Percentiles rank a stretch among this genome's conserved stretches.
Conservation (phyloP, 2,113 vertebrate species). For the Ardeotis arabs region DNA sequence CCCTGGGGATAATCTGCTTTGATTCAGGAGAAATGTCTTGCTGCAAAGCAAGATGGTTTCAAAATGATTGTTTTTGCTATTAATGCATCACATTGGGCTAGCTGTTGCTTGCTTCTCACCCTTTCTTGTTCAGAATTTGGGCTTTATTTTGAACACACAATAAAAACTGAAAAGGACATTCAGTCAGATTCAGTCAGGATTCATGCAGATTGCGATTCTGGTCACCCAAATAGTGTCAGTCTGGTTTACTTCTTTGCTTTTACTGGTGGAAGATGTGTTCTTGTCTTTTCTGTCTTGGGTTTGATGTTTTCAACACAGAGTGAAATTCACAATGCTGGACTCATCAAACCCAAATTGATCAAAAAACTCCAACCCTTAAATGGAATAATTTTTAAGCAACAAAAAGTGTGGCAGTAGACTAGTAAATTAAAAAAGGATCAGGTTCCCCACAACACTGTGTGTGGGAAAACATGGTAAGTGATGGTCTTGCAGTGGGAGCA, state of each 20-base stretch:
- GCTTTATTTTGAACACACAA: background rate
- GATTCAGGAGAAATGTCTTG: background rate
- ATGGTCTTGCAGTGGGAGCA: background rate
- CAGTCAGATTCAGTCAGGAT: background rate
- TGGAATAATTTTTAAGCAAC: background rate
- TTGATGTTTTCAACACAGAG: background rate
- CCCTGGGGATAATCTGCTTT: background rate
- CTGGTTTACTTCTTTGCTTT: background rate
- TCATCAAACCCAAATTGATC: background rate
- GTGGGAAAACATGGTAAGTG: background rate
- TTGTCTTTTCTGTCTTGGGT: background rate
- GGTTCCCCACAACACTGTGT: background rate
- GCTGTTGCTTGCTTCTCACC: background rate
- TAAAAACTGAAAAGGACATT: background rate
- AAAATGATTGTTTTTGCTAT: background rate
- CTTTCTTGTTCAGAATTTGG: background rate
- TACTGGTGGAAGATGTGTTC: background rate
- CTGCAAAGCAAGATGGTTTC: background rate
- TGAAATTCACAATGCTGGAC: background rate
- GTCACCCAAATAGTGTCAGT: background rate
- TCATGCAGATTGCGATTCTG: background rate
- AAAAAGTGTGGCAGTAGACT: background rate
- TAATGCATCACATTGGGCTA: background rate
- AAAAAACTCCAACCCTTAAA: background rate
- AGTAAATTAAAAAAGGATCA: background rate